Percentiles rank a stretch among this genome's conserved stretches.
These are phyloP conservation scores for Pinna nobilis DNA, from an alignment of 1,140 invertebrate genomes.

Conservation along the genomic window DNA sequence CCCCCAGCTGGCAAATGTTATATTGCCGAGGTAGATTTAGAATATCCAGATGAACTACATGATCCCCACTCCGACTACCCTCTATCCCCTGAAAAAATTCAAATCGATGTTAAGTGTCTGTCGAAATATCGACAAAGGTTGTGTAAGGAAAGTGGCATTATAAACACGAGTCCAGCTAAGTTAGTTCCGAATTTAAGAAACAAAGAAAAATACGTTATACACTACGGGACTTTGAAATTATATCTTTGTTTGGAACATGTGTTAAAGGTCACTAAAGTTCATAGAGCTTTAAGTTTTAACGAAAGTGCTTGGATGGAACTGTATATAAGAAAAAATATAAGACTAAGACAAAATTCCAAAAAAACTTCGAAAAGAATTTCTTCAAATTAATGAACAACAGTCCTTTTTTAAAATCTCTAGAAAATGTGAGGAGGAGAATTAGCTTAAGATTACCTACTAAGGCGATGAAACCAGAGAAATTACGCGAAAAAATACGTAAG, in stretches of 20 bases:
- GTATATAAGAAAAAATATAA: not conserved
- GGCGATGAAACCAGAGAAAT: no score
- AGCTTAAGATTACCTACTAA: no score
- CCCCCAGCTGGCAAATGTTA: not conserved
- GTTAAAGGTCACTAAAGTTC: conserved; percentile 39
- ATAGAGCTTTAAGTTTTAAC: conserved; percentile 1
- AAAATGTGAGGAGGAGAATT: no score
- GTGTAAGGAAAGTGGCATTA: no score
- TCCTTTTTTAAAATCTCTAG: no score
- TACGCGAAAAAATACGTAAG: no score
- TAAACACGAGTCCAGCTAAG: no score
- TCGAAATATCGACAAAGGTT: no score
- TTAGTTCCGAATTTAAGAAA: conserved; percentile 21
- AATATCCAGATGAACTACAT: conserved; percentile 44
- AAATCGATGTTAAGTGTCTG: no score
- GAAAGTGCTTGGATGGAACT: not conserved
- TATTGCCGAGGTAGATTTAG: conserved; percentile 39
- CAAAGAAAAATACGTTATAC: conserved; percentile 45
- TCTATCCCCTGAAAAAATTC: conserved; percentile 34
- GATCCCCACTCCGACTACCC: conserved; percentile 40
- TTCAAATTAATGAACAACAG: not conserved
- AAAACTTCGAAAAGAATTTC: not conserved
- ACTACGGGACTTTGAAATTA: conserved; percentile 43
- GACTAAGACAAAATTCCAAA: not conserved
- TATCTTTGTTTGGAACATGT: conserved; percentile 8